Conservation (phyloP, 92 coral and sea anemone genomes). For the Parazoanthus atlanticus region DNA sequence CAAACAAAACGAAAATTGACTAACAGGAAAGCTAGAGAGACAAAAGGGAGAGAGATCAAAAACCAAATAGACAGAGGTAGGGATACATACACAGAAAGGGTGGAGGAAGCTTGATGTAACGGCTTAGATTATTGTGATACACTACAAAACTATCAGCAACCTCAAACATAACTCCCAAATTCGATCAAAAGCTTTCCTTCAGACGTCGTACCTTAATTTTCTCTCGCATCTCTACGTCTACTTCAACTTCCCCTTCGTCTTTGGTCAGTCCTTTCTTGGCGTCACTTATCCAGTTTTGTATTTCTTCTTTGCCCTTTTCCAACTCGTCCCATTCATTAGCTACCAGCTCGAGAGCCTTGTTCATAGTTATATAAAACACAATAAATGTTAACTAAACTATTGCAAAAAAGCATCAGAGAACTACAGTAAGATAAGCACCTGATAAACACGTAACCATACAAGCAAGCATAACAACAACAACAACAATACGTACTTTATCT, state of each 20-base stretch:
- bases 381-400: not conserved
- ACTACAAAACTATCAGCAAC: not conserved
- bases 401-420: too few species aligned
- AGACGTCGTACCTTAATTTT: constrained; percentile 68
- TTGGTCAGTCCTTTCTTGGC: constrained; percentile 81
- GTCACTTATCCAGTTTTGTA: constrained; percentile 82
- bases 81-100: not conserved
- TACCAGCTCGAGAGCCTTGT: constrained; percentile 81
- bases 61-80: not conserved
- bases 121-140: not conserved
- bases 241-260: constrained; percentile 64
- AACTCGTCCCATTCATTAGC: constrained; percentile 87
- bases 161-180: not conserved
- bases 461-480: too few species aligned
- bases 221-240: constrained; percentile 64
- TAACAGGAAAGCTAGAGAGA: not conserved
- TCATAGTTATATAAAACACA: constrained; percentile 20
- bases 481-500: too few species aligned
- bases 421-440: too few species aligned
- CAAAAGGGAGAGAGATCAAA: not conserved
- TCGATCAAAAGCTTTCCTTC: not conserved
- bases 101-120: not conserved
- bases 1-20: not conserved
- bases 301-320: constrained; percentile 86
- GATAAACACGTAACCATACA: too few species aligned